These are phyloP conservation scores for Drosophila greeni DNA, from an alignment of 2,888 invertebrate species.

Conservation along the genomic window DNA sequence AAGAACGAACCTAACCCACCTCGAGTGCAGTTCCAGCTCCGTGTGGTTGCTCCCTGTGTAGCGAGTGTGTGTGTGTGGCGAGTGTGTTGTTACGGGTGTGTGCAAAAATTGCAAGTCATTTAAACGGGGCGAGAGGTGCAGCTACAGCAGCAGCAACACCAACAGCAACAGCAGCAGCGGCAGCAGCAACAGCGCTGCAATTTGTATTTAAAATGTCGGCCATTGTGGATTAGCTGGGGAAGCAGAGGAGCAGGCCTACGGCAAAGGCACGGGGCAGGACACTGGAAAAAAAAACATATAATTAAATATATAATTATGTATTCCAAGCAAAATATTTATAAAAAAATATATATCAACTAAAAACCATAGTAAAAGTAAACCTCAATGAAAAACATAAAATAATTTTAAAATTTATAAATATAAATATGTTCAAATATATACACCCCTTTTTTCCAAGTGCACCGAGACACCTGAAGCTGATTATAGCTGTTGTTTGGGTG, in stretches of 20 bases:
- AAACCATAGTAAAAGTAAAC: no score
- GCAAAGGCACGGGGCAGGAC: conserved; percentile 12
- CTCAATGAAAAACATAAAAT: no score
- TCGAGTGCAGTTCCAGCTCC: conserved; percentile 27
- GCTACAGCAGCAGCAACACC: background rate
- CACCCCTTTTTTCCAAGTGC: background rate
- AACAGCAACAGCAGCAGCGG: conserved; percentile 30
- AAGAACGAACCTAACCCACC: conserved; percentile 44
- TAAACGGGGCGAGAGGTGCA: conserved; percentile 16
- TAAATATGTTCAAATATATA: no score
- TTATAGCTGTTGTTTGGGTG: conserved; percentile 22
- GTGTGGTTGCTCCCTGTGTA: conserved; percentile 5
- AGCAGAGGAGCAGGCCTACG: conserved; percentile 21
- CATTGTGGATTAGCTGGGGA: conserved; percentile 49
- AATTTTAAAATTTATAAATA: no score
- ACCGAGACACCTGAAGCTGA: conserved; percentile 14
- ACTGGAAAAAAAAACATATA: conserved; percentile 10
- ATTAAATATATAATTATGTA: no score
- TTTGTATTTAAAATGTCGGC: conserved; percentile 68
- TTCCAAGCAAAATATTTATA: no score
- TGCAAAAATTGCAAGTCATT: conserved; percentile 46
- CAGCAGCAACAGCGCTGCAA: conserved; percentile 53
- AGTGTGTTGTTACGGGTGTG: conserved; percentile 14
- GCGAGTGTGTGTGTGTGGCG: conserved; percentile 4
- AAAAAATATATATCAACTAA: no score